Evolutionary conservation across 2,113 vertebrate genomes (phyloP).

Genomic region (Tragelaphus scriptus): DNA sequence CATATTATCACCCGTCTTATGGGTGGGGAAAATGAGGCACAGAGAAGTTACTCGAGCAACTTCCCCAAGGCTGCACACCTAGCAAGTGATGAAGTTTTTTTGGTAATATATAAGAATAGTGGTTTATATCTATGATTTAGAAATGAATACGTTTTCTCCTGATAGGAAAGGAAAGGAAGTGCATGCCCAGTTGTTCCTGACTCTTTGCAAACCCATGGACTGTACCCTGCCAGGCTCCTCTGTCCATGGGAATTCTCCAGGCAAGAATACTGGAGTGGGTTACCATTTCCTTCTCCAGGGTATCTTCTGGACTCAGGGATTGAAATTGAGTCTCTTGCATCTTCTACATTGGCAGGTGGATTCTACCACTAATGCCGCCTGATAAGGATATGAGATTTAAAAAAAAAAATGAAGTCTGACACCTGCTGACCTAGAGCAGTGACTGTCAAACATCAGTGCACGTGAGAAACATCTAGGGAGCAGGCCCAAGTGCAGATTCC

Average conservation of each 20-base stretch:
- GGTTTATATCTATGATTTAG: neutral
- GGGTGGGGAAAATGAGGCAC: neutral
- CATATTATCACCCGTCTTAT: neutral
- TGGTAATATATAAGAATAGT: neutral
- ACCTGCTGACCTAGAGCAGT: neutral
- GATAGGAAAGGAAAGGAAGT: neutral
- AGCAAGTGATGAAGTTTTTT: neutral
- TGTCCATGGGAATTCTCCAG: neutral
- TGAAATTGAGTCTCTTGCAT: neutral
- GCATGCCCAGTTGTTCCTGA: neutral
- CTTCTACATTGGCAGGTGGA: neutral
- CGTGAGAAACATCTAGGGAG: neutral
- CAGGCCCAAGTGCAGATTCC: neutral
- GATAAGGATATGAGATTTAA: neutral
- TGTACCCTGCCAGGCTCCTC: neutral
- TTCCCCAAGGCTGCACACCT: neutral
- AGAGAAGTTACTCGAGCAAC: neutral
- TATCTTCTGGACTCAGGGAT: fast-evolving
- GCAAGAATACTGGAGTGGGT: neutral
- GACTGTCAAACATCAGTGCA: neutral
- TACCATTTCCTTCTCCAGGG: neutral
- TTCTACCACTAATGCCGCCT: neutral
- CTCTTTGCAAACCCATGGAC: neutral
- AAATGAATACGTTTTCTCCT: neutral
- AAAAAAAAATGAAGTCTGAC: neutral